Conservation (phyloP, 2,888 invertebrate genomes). For the Parnassius smintheus region DNA sequence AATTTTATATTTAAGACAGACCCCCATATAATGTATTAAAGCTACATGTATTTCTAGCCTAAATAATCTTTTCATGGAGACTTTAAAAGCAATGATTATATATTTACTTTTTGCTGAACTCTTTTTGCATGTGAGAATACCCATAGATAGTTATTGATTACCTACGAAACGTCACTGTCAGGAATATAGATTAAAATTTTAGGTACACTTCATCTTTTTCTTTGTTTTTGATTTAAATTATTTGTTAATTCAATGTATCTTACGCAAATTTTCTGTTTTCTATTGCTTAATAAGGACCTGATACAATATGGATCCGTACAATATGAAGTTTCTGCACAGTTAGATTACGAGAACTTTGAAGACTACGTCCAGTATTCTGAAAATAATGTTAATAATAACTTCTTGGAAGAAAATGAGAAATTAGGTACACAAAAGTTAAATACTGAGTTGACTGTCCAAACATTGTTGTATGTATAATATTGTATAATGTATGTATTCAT, state of each 20-base stretch:
- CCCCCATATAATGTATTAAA: too few species aligned
- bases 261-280: slow-evolving; percentile 10
- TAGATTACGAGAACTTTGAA: slow-evolving; percentile 1
- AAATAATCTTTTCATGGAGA: too few species aligned
- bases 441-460: too few species aligned
- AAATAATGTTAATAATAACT: slow-evolving; percentile 4
- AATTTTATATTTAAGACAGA: too few species aligned
- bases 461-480: too few species aligned
- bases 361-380: slow-evolving; percentile 2
- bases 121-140: too few species aligned
- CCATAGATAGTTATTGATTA: too few species aligned
- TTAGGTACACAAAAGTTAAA: not conserved
- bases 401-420: slow-evolving; percentile 10
- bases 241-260: slow-evolving; percentile 10
- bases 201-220: slow-evolving; percentile 1
- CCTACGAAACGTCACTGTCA: not conserved
- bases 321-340: not conserved
- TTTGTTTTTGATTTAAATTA: slow-evolving; percentile 4
- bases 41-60: too few species aligned
- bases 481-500: too few species aligned
- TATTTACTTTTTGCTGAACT: too few species aligned
- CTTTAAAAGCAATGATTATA: too few species aligned
- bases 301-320: not conserved
- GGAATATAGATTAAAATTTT: slow-evolving; percentile 6
- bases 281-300: slow-evolving; percentile 5